Conservation (phyloP, 2,113 vertebrate genomes). For the Pholis gunnellus region DNA sequence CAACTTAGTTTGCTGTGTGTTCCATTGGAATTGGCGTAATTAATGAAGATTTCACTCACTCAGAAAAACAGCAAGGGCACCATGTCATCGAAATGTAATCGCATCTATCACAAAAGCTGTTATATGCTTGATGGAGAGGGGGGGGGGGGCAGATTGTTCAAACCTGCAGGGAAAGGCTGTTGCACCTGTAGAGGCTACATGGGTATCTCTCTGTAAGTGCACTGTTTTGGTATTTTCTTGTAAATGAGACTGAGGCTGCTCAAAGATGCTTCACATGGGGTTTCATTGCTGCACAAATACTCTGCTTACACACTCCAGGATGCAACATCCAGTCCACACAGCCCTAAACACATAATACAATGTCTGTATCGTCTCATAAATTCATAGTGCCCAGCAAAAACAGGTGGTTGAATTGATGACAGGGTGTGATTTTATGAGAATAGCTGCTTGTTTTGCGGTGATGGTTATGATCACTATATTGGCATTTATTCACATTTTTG, state of each 20-base stretch:
- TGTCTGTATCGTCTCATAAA: conserved; percentile 6
- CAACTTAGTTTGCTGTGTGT: conserved; percentile 39
- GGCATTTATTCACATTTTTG: not conserved
- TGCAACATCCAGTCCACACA: conserved; percentile 44
- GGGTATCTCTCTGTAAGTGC: conserved; percentile 3
- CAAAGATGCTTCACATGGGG: conserved; percentile 6
- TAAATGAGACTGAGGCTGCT: conserved; percentile 17
- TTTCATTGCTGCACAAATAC: conserved; percentile 43
- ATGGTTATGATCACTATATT: not conserved
- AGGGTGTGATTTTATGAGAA: not conserved
- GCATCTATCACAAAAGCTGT: not conserved
- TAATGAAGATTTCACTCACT: not conserved
- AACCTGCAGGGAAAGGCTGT: conserved; percentile 18
- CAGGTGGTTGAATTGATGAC: not conserved
- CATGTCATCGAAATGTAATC: not conserved
- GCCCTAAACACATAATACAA: not conserved
- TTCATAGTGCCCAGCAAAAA: conserved; percentile 12
- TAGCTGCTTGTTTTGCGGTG: not conserved
- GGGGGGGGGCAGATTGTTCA: conserved; percentile 9
- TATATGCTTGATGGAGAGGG: conserved; percentile 8
- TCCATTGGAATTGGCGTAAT: not conserved
- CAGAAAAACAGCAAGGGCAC: not conserved
- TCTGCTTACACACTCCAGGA: conserved; percentile 41
- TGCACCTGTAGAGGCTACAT: conserved; percentile 61
- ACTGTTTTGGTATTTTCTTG: conserved; percentile 3